phyloP scores from a whole-genome alignment of 2,888 invertebrate genomes.

The Hartigia nigra region DNA sequence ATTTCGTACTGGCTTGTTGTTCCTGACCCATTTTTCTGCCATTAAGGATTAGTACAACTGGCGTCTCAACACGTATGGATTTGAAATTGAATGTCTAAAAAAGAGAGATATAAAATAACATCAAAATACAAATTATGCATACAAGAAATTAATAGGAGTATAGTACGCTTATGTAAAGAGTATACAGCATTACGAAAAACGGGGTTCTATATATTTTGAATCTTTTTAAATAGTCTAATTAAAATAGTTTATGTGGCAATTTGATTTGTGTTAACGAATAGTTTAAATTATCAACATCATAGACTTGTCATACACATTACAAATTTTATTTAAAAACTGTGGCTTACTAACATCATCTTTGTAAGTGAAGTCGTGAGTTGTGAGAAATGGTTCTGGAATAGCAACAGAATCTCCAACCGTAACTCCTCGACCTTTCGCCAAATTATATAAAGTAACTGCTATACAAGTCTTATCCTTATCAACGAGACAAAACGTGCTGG shows the following conservation, averaged over 20 bases:
- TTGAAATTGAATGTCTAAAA: slow-evolving; percentile 79
- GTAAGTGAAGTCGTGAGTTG: slow-evolving; percentile 71
- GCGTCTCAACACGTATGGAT: slow-evolving; percentile 83
- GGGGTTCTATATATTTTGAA: slow-evolving; percentile 23
- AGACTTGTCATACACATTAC: not conserved
- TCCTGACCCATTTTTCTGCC: slow-evolving; percentile 77
- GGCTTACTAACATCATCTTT: slow-evolving; percentile 68
- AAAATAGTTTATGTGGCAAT: not conserved
- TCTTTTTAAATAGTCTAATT: not conserved
- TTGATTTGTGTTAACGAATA: not conserved
- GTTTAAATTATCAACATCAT: not conserved
- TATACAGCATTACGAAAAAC: slow-evolving; percentile 5
- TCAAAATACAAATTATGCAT: not conserved
- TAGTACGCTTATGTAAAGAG: no score
- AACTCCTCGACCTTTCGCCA: slow-evolving; percentile 83
- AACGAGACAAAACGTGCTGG: slow-evolving; percentile 83
- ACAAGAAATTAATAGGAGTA: slow-evolving; percentile 17
- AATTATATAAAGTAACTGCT: slow-evolving; percentile 85
- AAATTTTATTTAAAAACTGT: slow-evolving; percentile 10
- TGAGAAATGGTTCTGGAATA: slow-evolving; percentile 80
- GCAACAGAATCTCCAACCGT: slow-evolving; percentile 88
- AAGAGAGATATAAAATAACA: slow-evolving; percentile 44
- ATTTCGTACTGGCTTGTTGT: slow-evolving; percentile 74
- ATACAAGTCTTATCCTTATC: slow-evolving; percentile 79
- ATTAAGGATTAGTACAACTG: slow-evolving; percentile 79